Evolutionary conservation across 1,140 invertebrate genomes (phyloP).

Genomic region (Ericerus pela): DNA sequence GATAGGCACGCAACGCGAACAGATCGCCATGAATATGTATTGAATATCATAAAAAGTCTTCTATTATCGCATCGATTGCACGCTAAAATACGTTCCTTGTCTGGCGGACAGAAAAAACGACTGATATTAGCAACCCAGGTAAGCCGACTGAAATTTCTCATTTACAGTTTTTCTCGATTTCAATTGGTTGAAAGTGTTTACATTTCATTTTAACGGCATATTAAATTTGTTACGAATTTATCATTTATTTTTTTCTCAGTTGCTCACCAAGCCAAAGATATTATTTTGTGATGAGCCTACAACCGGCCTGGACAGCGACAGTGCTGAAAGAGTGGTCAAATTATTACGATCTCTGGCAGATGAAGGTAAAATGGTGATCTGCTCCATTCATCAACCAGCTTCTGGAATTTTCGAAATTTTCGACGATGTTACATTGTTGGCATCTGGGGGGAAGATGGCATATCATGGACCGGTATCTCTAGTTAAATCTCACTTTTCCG

Average conservation of each 20-base stretch:
- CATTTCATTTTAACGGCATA: too few species aligned
- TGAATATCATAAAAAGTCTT: conserved; percentile 35
- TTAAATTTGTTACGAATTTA: too few species aligned
- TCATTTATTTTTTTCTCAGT: conserved; percentile 32
- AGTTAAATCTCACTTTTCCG: too few species aligned
- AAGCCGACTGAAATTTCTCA: too few species aligned
- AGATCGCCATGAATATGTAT: conserved; percentile 28
- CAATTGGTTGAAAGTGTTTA: too few species aligned
- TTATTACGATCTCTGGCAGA: conserved; percentile 46
- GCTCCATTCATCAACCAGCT: conserved; percentile 75
- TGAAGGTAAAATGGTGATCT: conserved; percentile 59
- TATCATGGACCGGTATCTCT: conserved; percentile 49
- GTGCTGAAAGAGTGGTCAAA: conserved; percentile 53
- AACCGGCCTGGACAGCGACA: conserved; percentile 72
- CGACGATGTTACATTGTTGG: conserved; percentile 57
- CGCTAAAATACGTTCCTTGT: conserved; percentile 49
- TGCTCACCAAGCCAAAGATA: conserved; percentile 80
- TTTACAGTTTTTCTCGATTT: too few species aligned
- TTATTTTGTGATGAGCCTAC: conserved; percentile 95
- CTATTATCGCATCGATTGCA: conserved; percentile 48
- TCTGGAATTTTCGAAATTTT: conserved; percentile 70
- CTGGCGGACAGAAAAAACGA: conserved; percentile 75
- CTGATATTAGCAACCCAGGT: conserved; percentile 75
- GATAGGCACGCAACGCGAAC: conserved; percentile 1
- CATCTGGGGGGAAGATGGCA: conserved; percentile 54